These are phyloP conservation scores for Synanceia verrucosa DNA, from an alignment of 2,797 vertebrate species.

Conservation along the genomic window DNA sequence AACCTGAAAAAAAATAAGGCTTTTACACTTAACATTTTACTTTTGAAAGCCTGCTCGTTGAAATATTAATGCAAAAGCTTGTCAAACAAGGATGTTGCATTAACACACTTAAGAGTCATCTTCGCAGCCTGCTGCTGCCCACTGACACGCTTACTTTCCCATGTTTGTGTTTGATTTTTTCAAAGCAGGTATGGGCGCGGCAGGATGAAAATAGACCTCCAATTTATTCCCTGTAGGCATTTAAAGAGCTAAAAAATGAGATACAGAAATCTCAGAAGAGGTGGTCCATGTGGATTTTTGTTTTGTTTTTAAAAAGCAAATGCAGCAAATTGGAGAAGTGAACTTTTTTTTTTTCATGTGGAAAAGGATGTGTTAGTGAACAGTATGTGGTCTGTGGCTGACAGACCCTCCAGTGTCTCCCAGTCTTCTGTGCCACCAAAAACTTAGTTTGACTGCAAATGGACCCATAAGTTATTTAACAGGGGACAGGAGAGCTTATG, in stretches of 20 bases:
- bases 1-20: conserved; percentile 34
- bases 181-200: neutral
- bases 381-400: no score
- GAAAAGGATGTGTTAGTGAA: no score
- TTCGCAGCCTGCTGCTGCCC: neutral
- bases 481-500: no score
- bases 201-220: conserved; percentile 1
- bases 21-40: conserved; percentile 45
- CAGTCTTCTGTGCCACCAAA: no score
- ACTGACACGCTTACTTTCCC: neutral
- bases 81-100: conserved; percentile 67
- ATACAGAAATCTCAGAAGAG: neutral
- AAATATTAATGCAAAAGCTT: conserved; percentile 65
- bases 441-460: no score
- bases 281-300: neutral
- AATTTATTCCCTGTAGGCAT: neutral
- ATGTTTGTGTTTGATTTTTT: neutral
- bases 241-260: neutral
- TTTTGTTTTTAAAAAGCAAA: neutral
- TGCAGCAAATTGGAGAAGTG: no score
- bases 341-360: no score
- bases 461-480: no score
- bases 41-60: conserved; percentile 53
- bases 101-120: conserved; percentile 45
- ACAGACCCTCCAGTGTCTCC: no score